Evolutionary conservation across 2,888 invertebrate species (phyloP).

Genomic region (Rhaphigaster nebulosa): DNA sequence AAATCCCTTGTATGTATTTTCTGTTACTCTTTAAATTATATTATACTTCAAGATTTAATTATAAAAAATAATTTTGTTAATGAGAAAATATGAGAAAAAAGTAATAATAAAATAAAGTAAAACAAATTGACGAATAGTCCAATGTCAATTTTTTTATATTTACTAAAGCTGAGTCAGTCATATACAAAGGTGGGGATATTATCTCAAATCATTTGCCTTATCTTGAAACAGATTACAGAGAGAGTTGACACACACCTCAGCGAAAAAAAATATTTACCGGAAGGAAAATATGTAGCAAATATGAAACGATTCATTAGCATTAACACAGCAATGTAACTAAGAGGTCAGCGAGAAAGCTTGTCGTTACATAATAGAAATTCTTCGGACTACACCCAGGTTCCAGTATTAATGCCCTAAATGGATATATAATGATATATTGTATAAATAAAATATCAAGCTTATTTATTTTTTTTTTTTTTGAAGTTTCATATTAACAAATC

Average conservation of each 20-base stretch:
- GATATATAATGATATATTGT: no score
- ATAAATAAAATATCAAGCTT: no score
- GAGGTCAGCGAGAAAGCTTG: neutral
- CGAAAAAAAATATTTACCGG: neutral
- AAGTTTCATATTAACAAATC: no score
- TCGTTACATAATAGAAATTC: neutral
- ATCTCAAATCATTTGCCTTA: neutral
- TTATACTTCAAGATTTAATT: no score
- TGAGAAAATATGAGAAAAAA: no score
- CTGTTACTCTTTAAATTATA: no score
- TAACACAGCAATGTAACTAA: neutral
- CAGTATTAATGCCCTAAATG: neutral
- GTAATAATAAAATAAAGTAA: no score
- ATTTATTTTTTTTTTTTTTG: no score
- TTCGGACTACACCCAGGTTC: conserved; percentile 8
- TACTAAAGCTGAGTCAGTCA: neutral
- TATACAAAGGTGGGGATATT: neutral
- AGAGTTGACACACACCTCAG: neutral
- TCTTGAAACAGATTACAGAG: neutral
- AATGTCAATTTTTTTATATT: no score
- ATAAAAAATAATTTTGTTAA: no score
- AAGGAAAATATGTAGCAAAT: neutral
- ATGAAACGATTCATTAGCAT: neutral
- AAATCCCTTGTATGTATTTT: no score
- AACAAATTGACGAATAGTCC: no score